Evolutionary conservation across 1,140 invertebrate species (phyloP), one percentile per base, ranked within the genome.

Genomic region (Eulimnadia texana): DNA sequence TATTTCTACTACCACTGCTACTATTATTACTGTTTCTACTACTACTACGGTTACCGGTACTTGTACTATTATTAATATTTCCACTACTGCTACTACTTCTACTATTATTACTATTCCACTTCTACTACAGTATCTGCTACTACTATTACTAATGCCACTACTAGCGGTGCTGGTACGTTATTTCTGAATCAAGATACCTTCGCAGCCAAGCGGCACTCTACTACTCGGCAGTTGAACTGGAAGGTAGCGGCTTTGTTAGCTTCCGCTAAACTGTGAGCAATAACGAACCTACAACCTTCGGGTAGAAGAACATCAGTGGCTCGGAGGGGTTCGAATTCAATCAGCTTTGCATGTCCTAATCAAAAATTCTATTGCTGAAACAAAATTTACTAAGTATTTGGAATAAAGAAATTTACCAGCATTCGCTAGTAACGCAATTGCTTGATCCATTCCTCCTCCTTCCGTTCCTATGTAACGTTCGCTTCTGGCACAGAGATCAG

Each of bases 361-460:
- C 33, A 42, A 1, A 25, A 3, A 29, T 33, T 58, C 19, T 19
- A 10, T 29, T 29, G 13, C 3, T 60, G 22, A 47, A 53, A 2
- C 11, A 25, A 20, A 58, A 50, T 33, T 22, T 22, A 59, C 24
- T 62, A 20, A 16, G 27, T 64, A 16, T 16, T 61, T 24, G 27
- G 13, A 50, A 25, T 27, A 29, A 19, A 52, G 3, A n/a, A 51
- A 13, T 16, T 72, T 72, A 81, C 91, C 92, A 72, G 82, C 74
- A 70, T 87, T 82, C 1, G 90, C 94, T 20, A 98, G 79, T 74
- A 98, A 91, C 55, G 90, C 90, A 68, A 98, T 98, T 0, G 96
- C 93, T 77, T 99, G 97, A 73, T 99, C 97, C 97, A 99, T 99
- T 64, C 95, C 96, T 47, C 96, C 97, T 27, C 95, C 94, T 75